Conservation (phyloP, 2,113 vertebrate species). For the Chamaea fasciata region DNA sequence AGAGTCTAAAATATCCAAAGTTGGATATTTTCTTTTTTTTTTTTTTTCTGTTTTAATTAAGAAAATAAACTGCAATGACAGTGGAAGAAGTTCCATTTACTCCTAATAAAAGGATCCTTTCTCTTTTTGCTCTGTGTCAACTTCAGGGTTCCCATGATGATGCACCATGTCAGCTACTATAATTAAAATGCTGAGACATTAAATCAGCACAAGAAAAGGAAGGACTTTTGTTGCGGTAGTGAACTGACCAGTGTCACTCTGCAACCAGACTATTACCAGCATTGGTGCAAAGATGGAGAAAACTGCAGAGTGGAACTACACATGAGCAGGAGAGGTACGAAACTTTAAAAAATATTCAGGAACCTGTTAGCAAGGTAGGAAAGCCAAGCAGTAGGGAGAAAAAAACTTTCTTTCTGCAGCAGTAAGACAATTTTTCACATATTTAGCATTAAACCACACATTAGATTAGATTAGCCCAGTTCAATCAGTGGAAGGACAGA, state of each 20-base stretch:
- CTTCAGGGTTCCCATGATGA: neutral
- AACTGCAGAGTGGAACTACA: neutral
- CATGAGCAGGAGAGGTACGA: neutral
- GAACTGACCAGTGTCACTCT: neutral
- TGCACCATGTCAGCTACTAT: neutral
- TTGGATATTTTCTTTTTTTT: no score
- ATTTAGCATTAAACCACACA: conserved; percentile 24
- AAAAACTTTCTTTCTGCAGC: neutral
- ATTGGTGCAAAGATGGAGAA: neutral
- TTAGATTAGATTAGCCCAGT: conserved; percentile 27
- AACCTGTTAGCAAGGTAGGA: neutral
- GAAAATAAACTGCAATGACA: neutral
- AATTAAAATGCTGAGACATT: neutral
- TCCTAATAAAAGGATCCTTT: neutral
- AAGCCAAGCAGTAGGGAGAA: neutral
- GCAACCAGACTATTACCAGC: neutral
- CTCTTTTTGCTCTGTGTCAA: neutral
- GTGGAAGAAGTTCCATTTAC: neutral
- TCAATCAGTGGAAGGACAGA: neutral
- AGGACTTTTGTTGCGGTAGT: neutral
- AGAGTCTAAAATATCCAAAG: neutral
- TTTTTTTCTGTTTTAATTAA: neutral
- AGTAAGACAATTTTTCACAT: neutral
- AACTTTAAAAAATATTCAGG: neutral
- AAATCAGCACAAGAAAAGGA: neutral